These are phyloP conservation scores for Vimba vimba DNA, from an alignment of 2,113 vertebrate species.

Conservation along the genomic window DNA sequence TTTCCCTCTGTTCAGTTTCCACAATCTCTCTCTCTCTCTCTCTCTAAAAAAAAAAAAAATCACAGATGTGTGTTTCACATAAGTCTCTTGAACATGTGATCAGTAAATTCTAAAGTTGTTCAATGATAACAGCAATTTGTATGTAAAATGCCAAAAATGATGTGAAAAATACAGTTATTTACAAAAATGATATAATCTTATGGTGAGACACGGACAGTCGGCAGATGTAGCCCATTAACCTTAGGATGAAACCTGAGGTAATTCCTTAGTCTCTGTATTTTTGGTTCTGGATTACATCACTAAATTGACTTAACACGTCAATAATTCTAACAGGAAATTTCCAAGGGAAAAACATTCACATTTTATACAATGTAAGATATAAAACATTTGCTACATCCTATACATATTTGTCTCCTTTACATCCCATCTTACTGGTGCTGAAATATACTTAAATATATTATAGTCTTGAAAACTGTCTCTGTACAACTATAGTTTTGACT, in stretches of 20 bases:
- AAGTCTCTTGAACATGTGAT: not conserved
- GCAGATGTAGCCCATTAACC: constrained; percentile 11
- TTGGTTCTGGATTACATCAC: constrained; percentile 9
- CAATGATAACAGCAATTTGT: not conserved
- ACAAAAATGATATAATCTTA: constrained; percentile 11
- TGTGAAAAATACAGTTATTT: constrained; percentile 20
- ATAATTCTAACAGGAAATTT: not conserved
- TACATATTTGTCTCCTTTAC: constrained; percentile 7
- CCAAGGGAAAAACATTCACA: constrained; percentile 1
- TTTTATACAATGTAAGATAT: constrained; percentile 27
- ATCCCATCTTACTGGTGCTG: not conserved
- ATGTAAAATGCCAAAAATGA: not conserved
- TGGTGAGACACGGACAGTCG: not conserved
- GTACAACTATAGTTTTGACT: constrained; percentile 8
- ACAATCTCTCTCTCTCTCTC: not conserved
- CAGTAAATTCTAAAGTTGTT: not conserved
- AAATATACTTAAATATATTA: constrained; percentile 3
- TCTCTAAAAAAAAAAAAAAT: not conserved
- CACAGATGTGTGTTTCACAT: not conserved
- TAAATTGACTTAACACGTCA: not conserved
- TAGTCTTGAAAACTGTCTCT: not conserved
- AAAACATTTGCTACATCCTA: constrained; percentile 43
- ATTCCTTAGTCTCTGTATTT: not conserved
- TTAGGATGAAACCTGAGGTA: constrained; percentile 34
- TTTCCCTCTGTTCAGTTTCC: constrained; percentile 4